These are phyloP conservation scores for Drosophila rufa DNA, from an alignment of 1,140 invertebrate species.

Conservation along the genomic window DNA sequence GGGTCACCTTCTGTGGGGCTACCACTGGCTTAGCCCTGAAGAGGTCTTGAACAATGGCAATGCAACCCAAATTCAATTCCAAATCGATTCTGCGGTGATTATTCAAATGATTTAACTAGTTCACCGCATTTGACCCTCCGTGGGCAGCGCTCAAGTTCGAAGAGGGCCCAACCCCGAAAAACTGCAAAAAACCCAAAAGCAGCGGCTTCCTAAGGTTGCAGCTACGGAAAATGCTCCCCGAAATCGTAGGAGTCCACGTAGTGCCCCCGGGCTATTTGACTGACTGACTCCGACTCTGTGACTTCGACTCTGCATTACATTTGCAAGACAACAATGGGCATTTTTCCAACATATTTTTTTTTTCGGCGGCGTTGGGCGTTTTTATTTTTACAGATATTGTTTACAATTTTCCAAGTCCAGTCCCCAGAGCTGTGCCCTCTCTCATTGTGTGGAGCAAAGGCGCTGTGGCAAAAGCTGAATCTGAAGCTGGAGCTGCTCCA, in stretches of 20 bases:
- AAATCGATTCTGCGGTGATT: constrained; percentile 44
- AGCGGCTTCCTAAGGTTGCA: constrained; percentile 43
- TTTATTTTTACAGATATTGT: constrained; percentile 84
- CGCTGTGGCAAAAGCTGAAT: constrained; percentile 15
- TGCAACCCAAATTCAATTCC: constrained; percentile 55
- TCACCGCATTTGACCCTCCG: constrained; percentile 54
- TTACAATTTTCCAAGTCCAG: constrained; percentile 67
- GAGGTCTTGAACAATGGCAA: constrained; percentile 19
- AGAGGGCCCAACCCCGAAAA: constrained; percentile 40
- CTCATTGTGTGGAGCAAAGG: constrained; percentile 28
- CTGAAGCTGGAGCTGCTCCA: constrained; percentile 41
- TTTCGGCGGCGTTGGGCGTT: constrained; percentile 77
- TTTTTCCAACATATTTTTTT: constrained; percentile 30
- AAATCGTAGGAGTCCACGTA: constrained; percentile 31
- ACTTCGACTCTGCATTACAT: constrained; percentile 59
- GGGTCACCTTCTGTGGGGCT: constrained; percentile 41
- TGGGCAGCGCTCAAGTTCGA: constrained; percentile 40
- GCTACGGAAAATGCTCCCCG: constrained; percentile 21
- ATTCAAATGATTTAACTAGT: constrained; percentile 64
- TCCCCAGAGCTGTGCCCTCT: constrained; percentile 28
- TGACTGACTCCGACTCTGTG: constrained; percentile 38
- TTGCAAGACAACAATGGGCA: constrained; percentile 77
- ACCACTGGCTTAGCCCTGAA: constrained; percentile 8
- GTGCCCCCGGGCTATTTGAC: constrained; percentile 36
- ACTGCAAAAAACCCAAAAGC: not conserved